Evolutionary conservation across 2,888 invertebrate genomes (phyloP), one percentile per base, ranked within the genome.

Genomic region (Eupithecia insigniata): DNA sequence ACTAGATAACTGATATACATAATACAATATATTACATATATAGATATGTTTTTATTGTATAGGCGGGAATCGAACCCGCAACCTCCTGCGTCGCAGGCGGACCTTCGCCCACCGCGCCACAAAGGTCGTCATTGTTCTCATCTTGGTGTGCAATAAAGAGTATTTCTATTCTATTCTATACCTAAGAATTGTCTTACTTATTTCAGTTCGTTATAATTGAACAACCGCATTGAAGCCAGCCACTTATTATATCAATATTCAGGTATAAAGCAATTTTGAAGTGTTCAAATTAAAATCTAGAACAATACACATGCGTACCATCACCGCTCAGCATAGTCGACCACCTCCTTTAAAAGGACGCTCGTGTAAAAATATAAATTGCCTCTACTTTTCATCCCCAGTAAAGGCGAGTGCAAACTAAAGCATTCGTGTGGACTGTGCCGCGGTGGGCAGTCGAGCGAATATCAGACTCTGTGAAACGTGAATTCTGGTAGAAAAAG

Each of bases 311-410:
- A 7, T 51, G 22, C 51, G 51, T 22, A 55, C 43, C 22, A 55
- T 14, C 28, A 30, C 30, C 30, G 60, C 18, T n/a, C 18, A 18
- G 10, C n/a, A 12, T n/a, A 62, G 61, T 62, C 12, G 32, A 62
- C 34, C 10, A 0, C 22, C 22, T 16, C 64, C 36, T 64, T 72
- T 70, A 74, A 39, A n/a, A 62, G 30, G 66, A 68, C 65, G 26
- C 58, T 68, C 61, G 70, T 69, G 73, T 70, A 72, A 70, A 74
- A 77, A 77, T 73, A 75, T 74, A 77, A 75, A 75, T 77, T 66
- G 72, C 70, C 32, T 64, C 66, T 66, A 71, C 74, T 72, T 75
- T 75, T 74, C 76, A 72, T 69, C 62, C 61, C 18, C 70, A 36
- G 70, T 71, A 51, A 60, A 69, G 60, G 71, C 60, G 65, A 64